Percentiles rank a stretch among this genome's conserved stretches.
These are phyloP conservation scores for Egretta garzetta DNA, from an alignment of 2,113 vertebrate genomes.

Conservation along the genomic window DNA sequence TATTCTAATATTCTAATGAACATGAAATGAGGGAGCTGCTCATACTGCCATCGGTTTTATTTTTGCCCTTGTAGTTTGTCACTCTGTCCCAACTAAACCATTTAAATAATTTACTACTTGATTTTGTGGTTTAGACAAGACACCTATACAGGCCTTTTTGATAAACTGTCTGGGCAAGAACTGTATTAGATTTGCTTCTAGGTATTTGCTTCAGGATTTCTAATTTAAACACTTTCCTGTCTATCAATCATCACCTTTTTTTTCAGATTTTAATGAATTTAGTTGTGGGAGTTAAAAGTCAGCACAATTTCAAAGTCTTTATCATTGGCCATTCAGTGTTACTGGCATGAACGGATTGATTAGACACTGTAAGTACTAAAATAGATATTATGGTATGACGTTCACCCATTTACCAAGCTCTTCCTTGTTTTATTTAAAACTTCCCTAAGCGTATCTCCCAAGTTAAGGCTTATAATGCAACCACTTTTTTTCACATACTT, in stretches of 20 bases:
- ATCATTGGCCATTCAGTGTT: neutral
- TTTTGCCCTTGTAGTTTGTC: neutral
- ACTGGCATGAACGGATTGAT: accelerated
- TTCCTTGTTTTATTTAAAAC: neutral
- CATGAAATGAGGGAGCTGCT: neutral
- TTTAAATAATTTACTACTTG: neutral
- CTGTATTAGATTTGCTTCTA: neutral
- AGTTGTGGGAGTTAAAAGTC: neutral
- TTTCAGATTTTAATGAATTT: neutral
- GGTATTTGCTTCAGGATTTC: neutral
- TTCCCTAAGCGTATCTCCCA: neutral
- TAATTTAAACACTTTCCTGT: neutral
- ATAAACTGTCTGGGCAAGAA: neutral
- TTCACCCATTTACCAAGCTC: neutral
- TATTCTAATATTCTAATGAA: neutral
- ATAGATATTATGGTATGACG: neutral
- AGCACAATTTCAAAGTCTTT: neutral
- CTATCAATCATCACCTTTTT: neutral
- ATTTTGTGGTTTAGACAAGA: neutral
- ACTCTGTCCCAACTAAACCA: neutral
- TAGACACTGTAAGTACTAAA: neutral
- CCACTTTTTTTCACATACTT: neutral
- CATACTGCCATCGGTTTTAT: neutral
- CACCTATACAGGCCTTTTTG: neutral
- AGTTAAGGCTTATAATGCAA: neutral